phyloP scores from a whole-genome alignment of 2,113 vertebrate species.

The Oryzias melastigma region DNA sequence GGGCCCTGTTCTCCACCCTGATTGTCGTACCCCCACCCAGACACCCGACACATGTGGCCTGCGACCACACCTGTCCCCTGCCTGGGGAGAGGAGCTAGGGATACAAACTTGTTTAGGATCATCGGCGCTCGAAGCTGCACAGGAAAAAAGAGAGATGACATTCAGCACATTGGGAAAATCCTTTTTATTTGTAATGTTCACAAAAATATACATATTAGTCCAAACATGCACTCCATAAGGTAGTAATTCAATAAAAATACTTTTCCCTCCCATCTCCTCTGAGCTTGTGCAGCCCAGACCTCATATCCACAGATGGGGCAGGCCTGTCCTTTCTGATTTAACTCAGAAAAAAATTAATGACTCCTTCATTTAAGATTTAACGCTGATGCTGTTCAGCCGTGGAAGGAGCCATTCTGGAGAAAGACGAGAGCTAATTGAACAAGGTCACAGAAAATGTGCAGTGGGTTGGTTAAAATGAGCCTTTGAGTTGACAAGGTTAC shows the following conservation, averaged over 20 bases:
- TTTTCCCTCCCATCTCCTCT: too few species aligned
- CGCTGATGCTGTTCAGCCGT: too few species aligned
- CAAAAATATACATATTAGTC: neutral
- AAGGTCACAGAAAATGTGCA: neutral
- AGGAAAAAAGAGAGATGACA: conserved; percentile 8
- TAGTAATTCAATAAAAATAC: neutral
- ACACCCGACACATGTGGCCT: conserved; percentile 76
- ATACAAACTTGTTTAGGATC: conserved; percentile 71
- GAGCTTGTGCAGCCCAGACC: too few species aligned
- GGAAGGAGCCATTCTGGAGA: too few species aligned
- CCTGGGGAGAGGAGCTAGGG: conserved; percentile 72
- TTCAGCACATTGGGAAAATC: neutral
- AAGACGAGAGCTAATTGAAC: too few species aligned
- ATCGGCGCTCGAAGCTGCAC: conserved; percentile 72
- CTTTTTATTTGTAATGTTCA: neutral
- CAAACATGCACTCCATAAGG: neutral
- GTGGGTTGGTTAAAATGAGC: neutral
- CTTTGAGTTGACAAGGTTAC: neutral
- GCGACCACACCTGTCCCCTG: conserved; percentile 63
- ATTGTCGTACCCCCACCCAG: conserved; percentile 77
- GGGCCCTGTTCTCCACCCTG: conserved; percentile 46
- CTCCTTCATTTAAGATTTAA: too few species aligned
- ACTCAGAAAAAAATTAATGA: too few species aligned
- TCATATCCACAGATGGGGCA: too few species aligned
- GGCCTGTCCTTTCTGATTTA: too few species aligned